Evolutionary conservation across 2,113 vertebrate species (phyloP).

Genomic region (Prunella fulvescens): DNA sequence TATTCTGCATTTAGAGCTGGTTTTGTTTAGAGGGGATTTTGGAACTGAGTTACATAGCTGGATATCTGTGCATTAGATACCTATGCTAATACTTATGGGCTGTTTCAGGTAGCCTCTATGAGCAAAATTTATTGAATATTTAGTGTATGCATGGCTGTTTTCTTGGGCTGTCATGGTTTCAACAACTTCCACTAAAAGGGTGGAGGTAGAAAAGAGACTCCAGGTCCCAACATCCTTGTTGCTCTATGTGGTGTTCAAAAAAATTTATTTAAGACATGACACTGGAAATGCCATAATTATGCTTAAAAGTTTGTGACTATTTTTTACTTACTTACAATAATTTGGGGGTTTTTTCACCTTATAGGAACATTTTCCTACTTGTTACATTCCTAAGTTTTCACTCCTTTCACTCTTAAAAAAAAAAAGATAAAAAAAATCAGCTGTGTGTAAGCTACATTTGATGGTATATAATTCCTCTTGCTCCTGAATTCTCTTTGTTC

Average conservation of each 20-base stretch:
- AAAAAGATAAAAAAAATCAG: no score
- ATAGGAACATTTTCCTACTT: background rate
- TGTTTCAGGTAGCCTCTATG: background rate
- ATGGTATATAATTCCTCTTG: background rate
- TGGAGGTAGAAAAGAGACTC: background rate
- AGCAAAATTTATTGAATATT: background rate
- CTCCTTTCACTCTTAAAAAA: background rate
- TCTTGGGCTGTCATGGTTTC: rapidly evolving
- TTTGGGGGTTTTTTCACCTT: background rate
- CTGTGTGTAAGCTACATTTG: background rate
- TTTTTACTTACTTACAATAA: background rate
- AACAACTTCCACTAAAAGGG: background rate
- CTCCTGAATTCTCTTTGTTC: background rate
- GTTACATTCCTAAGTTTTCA: background rate
- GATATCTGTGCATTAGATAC: background rate
- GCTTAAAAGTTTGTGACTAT: background rate
- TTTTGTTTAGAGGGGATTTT: background rate
- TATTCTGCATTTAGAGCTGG: background rate
- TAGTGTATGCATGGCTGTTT: background rate
- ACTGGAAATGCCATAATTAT: background rate
- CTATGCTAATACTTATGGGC: background rate
- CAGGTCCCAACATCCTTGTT: rapidly evolving
- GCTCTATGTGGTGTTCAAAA: rapidly evolving
- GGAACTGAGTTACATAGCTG: background rate
- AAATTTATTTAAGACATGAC: background rate